Base-by-base conservation (phyloP, 2,888 invertebrate genomes). In the Melanchra persicariae region DNA sequence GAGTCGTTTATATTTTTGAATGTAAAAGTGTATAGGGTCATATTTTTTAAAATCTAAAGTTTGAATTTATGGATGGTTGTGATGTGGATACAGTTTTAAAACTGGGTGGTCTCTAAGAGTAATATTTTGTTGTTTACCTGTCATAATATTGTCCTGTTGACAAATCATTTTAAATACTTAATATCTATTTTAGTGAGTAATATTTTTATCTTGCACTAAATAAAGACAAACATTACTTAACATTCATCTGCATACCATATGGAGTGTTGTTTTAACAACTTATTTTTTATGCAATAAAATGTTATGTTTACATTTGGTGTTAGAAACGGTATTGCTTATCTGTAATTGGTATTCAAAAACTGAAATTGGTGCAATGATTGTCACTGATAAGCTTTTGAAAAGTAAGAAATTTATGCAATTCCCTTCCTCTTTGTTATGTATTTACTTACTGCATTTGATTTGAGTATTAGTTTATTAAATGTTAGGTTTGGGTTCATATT, bases 11-110 rank as follows among this genome's bases (percentile, higher is more conserved):
- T 90, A 91, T 90, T 90, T 91, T 91, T 88, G 61, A 89, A 87
- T 82, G 85, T 86, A 86, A 82, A 83, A 86, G 84, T 87, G 83
- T 87, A 87, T 85, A 84, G 72, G 70, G 60, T 87, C 81, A 86
- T 89, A 87, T 91, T 91, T 91, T 91, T 90, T 82, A 92, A 84
- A 88, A 87, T 87, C 84, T 80, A 89, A 88, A 87, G 82, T 92
- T 92, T 91, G 92, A 89, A 92, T 93, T 93, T 93, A 91, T 91
- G 92, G 75, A 93, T 92, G 94, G 94, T 94, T 95, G 94, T 94
- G 94, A 94, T 90, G 93, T 91, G 90, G 81, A 87, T 81, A 87
- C 85, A 88, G 81, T 88, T 86, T 82, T 83, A 78, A 68, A 79
- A 79, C 65, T 80, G 82, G 66, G 70, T 68, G 73, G 67, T 81